phyloP scores from a whole-genome alignment of 2,888 invertebrate genomes.

The Epinotia nisella region DNA sequence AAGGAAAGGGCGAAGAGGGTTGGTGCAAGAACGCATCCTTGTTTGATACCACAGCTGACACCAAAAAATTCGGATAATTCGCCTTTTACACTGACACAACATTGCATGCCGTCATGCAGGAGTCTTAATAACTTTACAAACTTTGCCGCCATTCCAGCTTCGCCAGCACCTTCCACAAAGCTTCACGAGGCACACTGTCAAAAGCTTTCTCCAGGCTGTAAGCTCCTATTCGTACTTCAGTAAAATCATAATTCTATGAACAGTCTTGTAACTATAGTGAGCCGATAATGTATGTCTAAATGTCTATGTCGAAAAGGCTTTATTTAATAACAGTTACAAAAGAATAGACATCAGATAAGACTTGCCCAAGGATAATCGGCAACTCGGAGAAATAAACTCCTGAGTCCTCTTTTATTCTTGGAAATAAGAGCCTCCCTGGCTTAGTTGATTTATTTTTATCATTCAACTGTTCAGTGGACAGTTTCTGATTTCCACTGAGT shows the following conservation, averaged over 20 bases:
- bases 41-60: too few relatives aligned
- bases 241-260: neutral
- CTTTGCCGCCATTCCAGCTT: too few relatives aligned
- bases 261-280: neutral
- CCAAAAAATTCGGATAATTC: too few relatives aligned
- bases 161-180: too few relatives aligned
- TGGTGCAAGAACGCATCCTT: too few relatives aligned
- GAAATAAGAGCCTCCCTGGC: conserved; percentile 35
- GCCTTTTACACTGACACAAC: too few relatives aligned
- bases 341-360: conserved; percentile 41
- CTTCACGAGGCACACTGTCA: too few relatives aligned
- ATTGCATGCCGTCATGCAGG: too few relatives aligned
- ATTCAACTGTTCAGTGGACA: conserved; percentile 20
- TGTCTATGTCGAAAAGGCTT: conserved; percentile 2
- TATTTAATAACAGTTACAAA: conserved; percentile 29
- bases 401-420: conserved; percentile 41
- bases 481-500: conserved; percentile 10
- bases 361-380: conserved; percentile 37
- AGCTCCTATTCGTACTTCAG: too few relatives aligned
- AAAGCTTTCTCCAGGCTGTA: too few relatives aligned
- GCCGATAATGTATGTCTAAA: neutral
- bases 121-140: too few relatives aligned
- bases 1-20: too few relatives aligned
- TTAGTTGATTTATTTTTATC: conserved; percentile 40
- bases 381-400: conserved; percentile 35